phyloP scores from a whole-genome alignment of 2,113 vertebrate species.

The Etheostoma spectabile region DNA sequence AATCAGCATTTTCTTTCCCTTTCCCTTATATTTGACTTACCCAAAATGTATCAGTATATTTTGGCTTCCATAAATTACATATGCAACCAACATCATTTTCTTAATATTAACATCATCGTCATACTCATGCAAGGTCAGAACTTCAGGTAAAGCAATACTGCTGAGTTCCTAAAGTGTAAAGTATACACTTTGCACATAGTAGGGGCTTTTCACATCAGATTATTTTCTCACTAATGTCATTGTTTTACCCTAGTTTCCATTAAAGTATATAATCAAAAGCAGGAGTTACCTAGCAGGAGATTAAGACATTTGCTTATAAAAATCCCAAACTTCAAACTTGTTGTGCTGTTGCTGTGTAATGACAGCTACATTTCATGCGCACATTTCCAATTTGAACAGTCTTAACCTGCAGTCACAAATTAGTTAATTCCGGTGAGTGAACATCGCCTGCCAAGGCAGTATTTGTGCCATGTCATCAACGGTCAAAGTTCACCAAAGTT shows the following conservation, averaged over 20 bases:
- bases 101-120: neutral
- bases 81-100: slow-evolving; percentile 13
- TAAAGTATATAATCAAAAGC: neutral
- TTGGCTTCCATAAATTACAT: neutral
- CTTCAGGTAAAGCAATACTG: neutral
- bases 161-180: neutral
- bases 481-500: too few relatives aligned
- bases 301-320: neutral
- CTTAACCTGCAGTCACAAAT: neutral
- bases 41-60: neutral
- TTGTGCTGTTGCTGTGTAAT: neutral
- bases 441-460: too few relatives aligned
- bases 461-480: too few relatives aligned
- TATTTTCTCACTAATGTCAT: neutral
- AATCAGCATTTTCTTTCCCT: neutral
- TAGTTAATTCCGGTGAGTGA: too few relatives aligned
- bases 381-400: neutral
- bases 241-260: slow-evolving; percentile 7
- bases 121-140: neutral
- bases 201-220: neutral
- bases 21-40: neutral
- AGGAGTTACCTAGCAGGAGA: neutral
- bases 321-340: neutral
- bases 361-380: neutral
- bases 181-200: neutral